These are phyloP conservation scores for Idaea dimidiata DNA, from an alignment of 2,888 invertebrate species.

Conservation along the genomic window DNA sequence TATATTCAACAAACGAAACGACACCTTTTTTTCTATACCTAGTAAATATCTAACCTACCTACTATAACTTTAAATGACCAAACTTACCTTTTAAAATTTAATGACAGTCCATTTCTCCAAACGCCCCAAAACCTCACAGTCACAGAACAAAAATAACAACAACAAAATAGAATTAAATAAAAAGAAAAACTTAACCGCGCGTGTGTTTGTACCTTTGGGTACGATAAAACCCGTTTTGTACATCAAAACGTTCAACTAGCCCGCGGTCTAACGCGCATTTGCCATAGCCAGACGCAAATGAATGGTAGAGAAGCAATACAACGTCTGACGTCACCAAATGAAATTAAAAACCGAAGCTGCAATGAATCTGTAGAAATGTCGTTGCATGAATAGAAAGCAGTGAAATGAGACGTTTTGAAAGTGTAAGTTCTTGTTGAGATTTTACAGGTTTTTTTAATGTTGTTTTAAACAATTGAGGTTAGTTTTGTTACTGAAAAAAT, in stretches of 20 bases:
- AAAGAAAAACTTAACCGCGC: constrained; percentile 40
- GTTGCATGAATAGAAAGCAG: constrained; percentile 14
- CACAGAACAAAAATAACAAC: constrained; percentile 35
- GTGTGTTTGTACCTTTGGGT: constrained; percentile 35
- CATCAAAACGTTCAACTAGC: constrained; percentile 23
- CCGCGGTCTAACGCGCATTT: constrained; percentile 50
- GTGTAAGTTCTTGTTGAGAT: constrained; percentile 55
- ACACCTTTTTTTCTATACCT: too few species aligned
- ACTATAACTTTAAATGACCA: background rate
- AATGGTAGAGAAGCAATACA: constrained; percentile 56
- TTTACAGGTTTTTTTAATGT: background rate
- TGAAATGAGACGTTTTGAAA: constrained; percentile 55
- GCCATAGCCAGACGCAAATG: constrained; percentile 70
- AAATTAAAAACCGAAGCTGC: constrained; percentile 68
- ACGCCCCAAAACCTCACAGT: constrained; percentile 41
- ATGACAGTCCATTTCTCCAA: constrained; percentile 10
- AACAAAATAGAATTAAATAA: constrained; percentile 33
- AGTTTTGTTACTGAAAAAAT: background rate
- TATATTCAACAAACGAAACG: too few species aligned
- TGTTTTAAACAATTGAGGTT: too few species aligned
- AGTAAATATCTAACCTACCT: too few species aligned
- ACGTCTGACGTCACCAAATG: constrained; percentile 64
- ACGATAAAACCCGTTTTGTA: constrained; percentile 15
- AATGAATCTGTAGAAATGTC: constrained; percentile 53
- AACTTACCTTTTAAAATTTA: background rate